Conservation (phyloP, 2,888 invertebrate species). For the Pseudococcus jackbeardsleyi region DNA sequence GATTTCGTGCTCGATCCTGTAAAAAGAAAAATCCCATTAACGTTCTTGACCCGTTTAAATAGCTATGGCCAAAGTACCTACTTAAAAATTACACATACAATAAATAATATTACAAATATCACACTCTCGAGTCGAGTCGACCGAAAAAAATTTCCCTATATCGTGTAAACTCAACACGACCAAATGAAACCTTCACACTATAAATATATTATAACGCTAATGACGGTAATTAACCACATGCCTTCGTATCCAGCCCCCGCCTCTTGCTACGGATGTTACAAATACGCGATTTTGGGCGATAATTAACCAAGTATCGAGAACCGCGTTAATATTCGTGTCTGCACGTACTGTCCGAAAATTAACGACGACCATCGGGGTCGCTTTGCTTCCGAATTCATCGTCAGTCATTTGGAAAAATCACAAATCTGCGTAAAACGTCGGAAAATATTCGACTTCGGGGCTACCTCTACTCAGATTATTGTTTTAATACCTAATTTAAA, state of each 20-base stretch:
- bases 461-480: not conserved
- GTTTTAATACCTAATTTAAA: not conserved
- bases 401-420: not conserved
- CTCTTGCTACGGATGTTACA: not conserved
- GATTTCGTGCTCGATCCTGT: slow-evolving; percentile 88
- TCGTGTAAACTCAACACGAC: not conserved
- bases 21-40: slow-evolving; percentile 67
- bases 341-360: not conserved
- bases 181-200: slow-evolving; percentile 12
- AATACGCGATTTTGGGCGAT: slow-evolving; percentile 33
- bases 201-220: slow-evolving; percentile 52
- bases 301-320: not conserved
- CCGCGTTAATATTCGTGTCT: slow-evolving; percentile 29
- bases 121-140: not conserved
- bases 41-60: slow-evolving; percentile 39
- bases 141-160: not conserved
- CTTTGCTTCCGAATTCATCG: not conserved
- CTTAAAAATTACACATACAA: not conserved
- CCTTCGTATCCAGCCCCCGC: not conserved
- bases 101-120: not conserved
- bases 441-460: not conserved
- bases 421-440: not conserved
- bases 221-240: slow-evolving; percentile 45
- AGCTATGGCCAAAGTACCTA: not conserved
- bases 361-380: not conserved